phyloP scores from a whole-genome alignment of 92 coral and sea anemone genomes.

The Epizoanthus fatuus region DNA sequence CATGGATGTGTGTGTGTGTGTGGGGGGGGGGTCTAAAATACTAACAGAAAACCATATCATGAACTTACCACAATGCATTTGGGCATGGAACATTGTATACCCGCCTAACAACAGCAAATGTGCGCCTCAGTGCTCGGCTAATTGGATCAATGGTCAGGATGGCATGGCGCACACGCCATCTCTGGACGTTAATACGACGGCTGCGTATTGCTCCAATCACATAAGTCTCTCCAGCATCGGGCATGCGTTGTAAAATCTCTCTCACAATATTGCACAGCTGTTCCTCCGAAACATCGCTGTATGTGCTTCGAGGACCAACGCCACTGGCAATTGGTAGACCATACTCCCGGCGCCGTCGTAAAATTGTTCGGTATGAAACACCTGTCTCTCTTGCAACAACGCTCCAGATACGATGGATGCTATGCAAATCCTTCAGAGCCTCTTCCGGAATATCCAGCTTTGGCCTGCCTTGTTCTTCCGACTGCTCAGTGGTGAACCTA shows the following conservation, averaged over 20 bases:
- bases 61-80: too few species aligned
- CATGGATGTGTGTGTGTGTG: too few species aligned
- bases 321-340: constrained; percentile 27
- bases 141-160: background rate
- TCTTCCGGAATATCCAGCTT: constrained; percentile 18
- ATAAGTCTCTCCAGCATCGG: constrained; percentile 53
- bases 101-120: too few species aligned
- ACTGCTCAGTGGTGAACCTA: constrained; percentile 17
- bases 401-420: constrained; percentile 41
- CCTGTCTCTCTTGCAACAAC: constrained; percentile 49
- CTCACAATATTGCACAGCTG: constrained; percentile 41
- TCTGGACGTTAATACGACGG: constrained; percentile 35
- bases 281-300: constrained; percentile 35
- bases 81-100: too few species aligned
- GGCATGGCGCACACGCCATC: constrained; percentile 29
- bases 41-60: too few species aligned
- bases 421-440: constrained; percentile 27
- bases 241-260: constrained; percentile 27
- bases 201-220: constrained; percentile 45
- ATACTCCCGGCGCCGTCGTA: constrained; percentile 48
- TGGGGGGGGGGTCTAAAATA: too few species aligned
- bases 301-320: constrained; percentile 48
- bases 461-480: constrained; percentile 42
- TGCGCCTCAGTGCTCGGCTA: too few species aligned
- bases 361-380: constrained; percentile 47